These are phyloP conservation scores for Sebastes kiyomatsui DNA, from an alignment of 2,797 vertebrate genomes.

Conservation along the genomic window DNA sequence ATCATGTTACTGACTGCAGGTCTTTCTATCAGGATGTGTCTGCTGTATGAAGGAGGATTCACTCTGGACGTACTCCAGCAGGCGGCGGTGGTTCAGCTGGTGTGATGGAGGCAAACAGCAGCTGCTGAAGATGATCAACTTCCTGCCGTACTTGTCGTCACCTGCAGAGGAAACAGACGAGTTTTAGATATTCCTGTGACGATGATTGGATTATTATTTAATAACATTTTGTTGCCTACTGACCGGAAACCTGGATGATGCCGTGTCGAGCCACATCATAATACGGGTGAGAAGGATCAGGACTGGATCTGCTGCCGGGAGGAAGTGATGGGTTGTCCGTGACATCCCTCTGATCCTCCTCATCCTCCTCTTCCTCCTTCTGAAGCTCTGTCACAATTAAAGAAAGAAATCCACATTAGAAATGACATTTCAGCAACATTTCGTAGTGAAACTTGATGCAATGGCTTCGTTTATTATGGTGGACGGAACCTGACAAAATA, in stretches of 20 bases:
- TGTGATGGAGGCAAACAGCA: constrained; percentile 88
- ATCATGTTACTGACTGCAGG: background rate
- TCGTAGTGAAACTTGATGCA: background rate
- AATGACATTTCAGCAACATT: background rate
- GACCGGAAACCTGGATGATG: constrained; percentile 89
- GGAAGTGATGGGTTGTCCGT: background rate
- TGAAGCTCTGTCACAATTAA: constrained; percentile 75
- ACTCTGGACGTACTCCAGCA: constrained; percentile 84
- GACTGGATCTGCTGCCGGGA: constrained; percentile 11
- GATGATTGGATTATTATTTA: no score
- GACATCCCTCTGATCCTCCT: background rate
- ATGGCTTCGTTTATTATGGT: no score
- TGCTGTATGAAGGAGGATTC: background rate
- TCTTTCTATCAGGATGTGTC: background rate
- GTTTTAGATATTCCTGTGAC: no score
- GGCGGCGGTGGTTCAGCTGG: constrained; percentile 87
- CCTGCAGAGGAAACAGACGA: constrained; percentile 73
- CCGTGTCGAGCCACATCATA: constrained; percentile 90
- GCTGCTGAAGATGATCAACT: constrained; percentile 88
- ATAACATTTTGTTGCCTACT: background rate
- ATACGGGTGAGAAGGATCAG: constrained; percentile 83
- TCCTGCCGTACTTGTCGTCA: constrained; percentile 87
- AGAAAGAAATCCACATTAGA: background rate
- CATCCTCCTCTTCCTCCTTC: constrained; percentile 72
- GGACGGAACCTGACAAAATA: no score